Evolutionary conservation across 2,888 invertebrate species (phyloP).

Genomic region (Eulithis testata): DNA sequence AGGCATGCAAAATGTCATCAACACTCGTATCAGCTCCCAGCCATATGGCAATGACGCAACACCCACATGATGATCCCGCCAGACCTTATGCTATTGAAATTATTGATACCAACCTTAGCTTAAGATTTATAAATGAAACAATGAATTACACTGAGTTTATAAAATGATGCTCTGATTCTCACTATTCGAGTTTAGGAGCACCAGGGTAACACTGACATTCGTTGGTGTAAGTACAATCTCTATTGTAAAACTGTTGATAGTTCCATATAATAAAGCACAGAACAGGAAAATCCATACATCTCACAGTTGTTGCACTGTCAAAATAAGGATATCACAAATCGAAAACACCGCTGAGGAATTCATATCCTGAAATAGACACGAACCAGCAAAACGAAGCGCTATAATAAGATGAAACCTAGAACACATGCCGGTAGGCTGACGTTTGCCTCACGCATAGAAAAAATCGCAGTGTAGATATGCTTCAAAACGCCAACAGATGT

Average conservation of each 20-base stretch:
- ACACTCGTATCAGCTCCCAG: constrained; percentile 38
- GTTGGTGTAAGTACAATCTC: too few species aligned
- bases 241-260: too few species aligned
- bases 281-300: constrained; percentile 15
- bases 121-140: not conserved
- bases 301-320: not conserved
- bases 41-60: constrained; percentile 45
- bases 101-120: constrained; percentile 31
- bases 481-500: constrained; percentile 33
- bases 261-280: too few species aligned
- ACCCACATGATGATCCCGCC: constrained; percentile 36
- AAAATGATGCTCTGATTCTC: too few species aligned
- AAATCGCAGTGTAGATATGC: constrained; percentile 5
- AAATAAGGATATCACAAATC: constrained; percentile 14
- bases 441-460: constrained; percentile 29
- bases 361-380: constrained; percentile 31
- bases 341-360: constrained; percentile 30
- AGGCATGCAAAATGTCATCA: constrained; percentile 44
- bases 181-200: too few species aligned
- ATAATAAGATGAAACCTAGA: constrained; percentile 31
- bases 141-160: not conserved
- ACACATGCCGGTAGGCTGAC: constrained; percentile 21
- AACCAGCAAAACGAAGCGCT: constrained; percentile 27
- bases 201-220: too few species aligned
- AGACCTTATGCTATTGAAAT: constrained; percentile 43